Conservation (phyloP, 1,140 invertebrate genomes). For the Forficula auricularia region DNA sequence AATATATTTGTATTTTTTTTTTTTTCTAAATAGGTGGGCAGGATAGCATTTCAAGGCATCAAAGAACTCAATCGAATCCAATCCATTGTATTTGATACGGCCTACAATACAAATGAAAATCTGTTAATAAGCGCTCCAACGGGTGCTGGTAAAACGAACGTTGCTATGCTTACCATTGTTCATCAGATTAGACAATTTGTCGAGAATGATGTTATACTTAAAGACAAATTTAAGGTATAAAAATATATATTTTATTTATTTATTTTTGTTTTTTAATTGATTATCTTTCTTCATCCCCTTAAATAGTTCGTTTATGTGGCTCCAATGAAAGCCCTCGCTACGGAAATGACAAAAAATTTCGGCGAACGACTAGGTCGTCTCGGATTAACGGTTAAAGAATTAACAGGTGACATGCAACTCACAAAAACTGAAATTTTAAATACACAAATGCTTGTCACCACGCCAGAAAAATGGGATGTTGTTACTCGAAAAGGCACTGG, state of each 20-base stretch:
- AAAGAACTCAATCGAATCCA: constrained; percentile 85
- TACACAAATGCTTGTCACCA: constrained; percentile 96
- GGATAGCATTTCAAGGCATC: constrained; percentile 72
- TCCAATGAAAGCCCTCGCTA: constrained; percentile 97
- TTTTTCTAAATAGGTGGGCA: constrained; percentile 43
- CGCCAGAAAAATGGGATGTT: constrained; percentile 99
- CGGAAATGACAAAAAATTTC: constrained; percentile 96
- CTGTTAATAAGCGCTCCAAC: constrained; percentile 90
- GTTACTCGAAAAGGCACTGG: constrained; percentile 88
- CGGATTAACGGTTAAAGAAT: constrained; percentile 71
- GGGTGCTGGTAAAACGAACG: constrained; percentile 96
- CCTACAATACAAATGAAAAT: constrained; percentile 94
- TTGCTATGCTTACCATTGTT: constrained; percentile 82
- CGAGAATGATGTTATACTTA: constrained; percentile 58
- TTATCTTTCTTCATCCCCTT: background rate
- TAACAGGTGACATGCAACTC: constrained; percentile 97
- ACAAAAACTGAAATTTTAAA: constrained; percentile 86
- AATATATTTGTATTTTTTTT: constrained; percentile 9
- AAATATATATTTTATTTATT: constrained; percentile 4
- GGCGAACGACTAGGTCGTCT: constrained; percentile 55
- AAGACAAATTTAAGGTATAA: constrained; percentile 80
- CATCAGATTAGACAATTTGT: constrained; percentile 79
- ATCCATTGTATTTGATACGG: constrained; percentile 84
- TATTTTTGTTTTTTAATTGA: constrained; percentile 4
- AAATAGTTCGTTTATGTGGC: constrained; percentile 88